These are phyloP conservation scores for Anagyrus pseudococci DNA, from an alignment of 2,888 invertebrate genomes.

Conservation along the genomic window DNA sequence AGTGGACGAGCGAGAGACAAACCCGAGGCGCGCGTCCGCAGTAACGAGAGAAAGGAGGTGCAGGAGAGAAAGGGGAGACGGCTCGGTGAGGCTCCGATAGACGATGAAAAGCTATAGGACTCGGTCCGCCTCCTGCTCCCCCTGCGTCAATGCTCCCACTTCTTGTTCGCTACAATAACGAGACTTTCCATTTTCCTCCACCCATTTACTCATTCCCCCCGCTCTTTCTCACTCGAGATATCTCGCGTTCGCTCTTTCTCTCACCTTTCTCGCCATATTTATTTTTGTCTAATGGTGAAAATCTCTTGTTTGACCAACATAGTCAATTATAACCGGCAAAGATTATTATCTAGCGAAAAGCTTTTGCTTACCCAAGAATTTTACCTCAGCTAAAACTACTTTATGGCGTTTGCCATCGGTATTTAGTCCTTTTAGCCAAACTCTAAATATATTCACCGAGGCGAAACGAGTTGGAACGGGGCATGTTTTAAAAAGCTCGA, in stretches of 20 bases:
- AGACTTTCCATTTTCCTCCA: neutral
- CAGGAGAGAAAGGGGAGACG: neutral
- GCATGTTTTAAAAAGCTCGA: no score
- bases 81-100: slow-evolving; percentile 18
- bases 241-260: no score
- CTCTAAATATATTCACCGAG: no score
- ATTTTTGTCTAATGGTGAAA: neutral
- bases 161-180: neutral
- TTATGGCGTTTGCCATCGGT: no score
- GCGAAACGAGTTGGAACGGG: no score
- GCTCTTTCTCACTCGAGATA: no score
- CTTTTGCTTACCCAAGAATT: no score
- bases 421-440: no score
- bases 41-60: neutral
- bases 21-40: neutral
- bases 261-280: neutral
- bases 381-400: no score
- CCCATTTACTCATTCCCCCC: neutral
- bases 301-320: no score
- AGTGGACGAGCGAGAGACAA: slow-evolving; percentile 1
- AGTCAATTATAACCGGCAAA: no score
- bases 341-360: no score
- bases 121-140: slow-evolving; percentile 20
- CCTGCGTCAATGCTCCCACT: neutral
- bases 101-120: slow-evolving; percentile 28